Evolutionary conservation across 2,888 invertebrate genomes (phyloP), one percentile per base, ranked within the genome.

Genomic region (Arenicola marina): DNA sequence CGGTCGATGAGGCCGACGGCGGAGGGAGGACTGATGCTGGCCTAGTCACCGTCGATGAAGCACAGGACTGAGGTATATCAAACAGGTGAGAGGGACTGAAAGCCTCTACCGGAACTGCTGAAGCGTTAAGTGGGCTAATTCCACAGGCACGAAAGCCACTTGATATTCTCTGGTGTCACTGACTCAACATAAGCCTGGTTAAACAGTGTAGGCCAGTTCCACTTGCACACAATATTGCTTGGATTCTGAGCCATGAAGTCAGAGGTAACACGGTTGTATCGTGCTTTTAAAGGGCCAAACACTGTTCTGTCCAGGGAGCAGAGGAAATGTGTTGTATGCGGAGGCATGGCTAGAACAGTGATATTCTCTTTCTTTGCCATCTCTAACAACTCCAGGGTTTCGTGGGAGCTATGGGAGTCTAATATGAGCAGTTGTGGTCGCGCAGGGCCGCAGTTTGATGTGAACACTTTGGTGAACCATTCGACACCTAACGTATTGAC

Each of bases 401-500:
- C 70, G 55, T 72, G 70, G 1, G 67, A 69, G 4, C 62, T 56
- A 56, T 72, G 69, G 11, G 69, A 68, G 48, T 73, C 73, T 21
- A 75, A 46, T 28, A 73, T 65, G 0, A 72, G 56, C 1, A 75
- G 62, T 38, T 71, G 72, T 2, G 74, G 72, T 18, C 73, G 57
- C 34, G 62, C 59, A 7, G 63, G 48, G 24, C 71, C 70, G 60
- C 72, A 73, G 62, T 68, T 26, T 7, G 46, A 48, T 15, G 72
- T 33, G 46, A 71, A 74, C 0, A 72, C 59, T 1, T 66, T 46
- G 3, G 43, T 24, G 53, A 73, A 73, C 73, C 72, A 73, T 38
- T 65, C 57, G n/a, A 65, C 65, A 1, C 73, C 69, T 1, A 74
- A 53, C 1, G 59, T 61, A 33, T 71, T 67, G 1, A 51, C 48